Evolutionary conservation across 2,888 invertebrate genomes (phyloP), one percentile per base, ranked within the genome.

Genomic region (Bhutanitis thaidina): DNA sequence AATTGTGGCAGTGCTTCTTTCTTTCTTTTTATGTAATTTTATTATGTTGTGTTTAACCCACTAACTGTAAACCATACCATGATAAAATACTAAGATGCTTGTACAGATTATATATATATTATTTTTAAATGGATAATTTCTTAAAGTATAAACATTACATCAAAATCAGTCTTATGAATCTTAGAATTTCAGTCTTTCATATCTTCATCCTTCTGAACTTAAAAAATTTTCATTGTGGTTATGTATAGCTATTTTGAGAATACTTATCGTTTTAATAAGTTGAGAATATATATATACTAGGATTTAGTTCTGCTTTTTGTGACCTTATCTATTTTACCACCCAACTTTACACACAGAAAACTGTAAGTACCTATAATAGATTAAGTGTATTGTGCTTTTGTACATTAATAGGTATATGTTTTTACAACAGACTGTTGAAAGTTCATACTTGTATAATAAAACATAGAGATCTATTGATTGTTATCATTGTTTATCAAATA

Each of bases 401-500:
- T 74, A 74, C 70, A 74, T 71, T 68, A 67, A 64, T 69, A 70
- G 60, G 65, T 70, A 69, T 74, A 74, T 71, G 67, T 73, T 74
- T 68, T 69, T 69, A 77, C 73, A 75, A 71, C 79, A 77, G 77
- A 82, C 73, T 83, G 84, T 84, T 85, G 66, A 75, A 71, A 74
- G 69, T 80, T 78, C 79, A 77, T 80, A 76, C 77, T 77, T 80
- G 74, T 80, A 74, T 77, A 78, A 69, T 74, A 74, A 77, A 80
- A 76, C 70, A 73, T 74, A 74, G 78, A 84, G 74, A 66, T 86
- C 79, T 88, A 87, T 86, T 77, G 72, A 74, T 80, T 84, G 86
- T 86, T 88, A 84, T 83, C 77, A 84, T 84, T 86, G 82, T 84
- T 83, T 85, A 80, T 79, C 77, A 83, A 79, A 77, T 79, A 77